Evolutionary conservation across 2,113 vertebrate genomes (phyloP).

Genomic region (Synchiropus splendidus): DNA sequence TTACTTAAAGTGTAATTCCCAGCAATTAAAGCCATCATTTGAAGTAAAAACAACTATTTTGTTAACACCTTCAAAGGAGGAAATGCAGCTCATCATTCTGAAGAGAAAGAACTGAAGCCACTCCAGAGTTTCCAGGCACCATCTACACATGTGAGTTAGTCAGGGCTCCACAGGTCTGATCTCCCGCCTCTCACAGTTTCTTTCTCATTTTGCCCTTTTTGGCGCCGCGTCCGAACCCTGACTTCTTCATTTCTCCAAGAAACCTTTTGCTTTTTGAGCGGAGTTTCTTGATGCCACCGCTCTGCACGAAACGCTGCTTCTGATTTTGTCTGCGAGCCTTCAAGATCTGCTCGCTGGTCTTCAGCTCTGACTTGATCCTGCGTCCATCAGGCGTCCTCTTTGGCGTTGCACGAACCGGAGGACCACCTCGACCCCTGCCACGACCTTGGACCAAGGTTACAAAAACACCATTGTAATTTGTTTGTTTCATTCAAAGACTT

Average conservation of each 20-base stretch:
- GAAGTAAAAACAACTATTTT: background rate
- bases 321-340: conserved; percentile 73
- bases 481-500: too few relatives aligned
- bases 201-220: conserved; percentile 89
- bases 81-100: too few relatives aligned
- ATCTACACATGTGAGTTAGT: too few relatives aligned
- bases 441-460: conserved; percentile 38
- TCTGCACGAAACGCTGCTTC: conserved; percentile 84
- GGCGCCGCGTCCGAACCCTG: conserved; percentile 74
- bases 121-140: too few relatives aligned
- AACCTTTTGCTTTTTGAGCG: conserved; percentile 63
- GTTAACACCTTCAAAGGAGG: background rate
- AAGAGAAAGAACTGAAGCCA: too few relatives aligned
- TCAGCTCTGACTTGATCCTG: conserved; percentile 75
- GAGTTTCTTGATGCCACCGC: conserved; percentile 76
- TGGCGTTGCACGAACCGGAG: background rate
- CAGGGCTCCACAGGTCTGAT: background rate
- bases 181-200: conserved; percentile 59
- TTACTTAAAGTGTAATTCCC: too few relatives aligned
- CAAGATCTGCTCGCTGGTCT: conserved; percentile 81
- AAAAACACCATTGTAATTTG: too few relatives aligned
- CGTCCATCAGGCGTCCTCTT: conserved; percentile 29
- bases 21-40: too few relatives aligned
- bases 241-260: conserved; percentile 69
- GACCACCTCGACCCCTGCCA: conserved; percentile 20